phyloP scores from a whole-genome alignment of 2,797 vertebrate species.

The Champsocephalus esox region DNA sequence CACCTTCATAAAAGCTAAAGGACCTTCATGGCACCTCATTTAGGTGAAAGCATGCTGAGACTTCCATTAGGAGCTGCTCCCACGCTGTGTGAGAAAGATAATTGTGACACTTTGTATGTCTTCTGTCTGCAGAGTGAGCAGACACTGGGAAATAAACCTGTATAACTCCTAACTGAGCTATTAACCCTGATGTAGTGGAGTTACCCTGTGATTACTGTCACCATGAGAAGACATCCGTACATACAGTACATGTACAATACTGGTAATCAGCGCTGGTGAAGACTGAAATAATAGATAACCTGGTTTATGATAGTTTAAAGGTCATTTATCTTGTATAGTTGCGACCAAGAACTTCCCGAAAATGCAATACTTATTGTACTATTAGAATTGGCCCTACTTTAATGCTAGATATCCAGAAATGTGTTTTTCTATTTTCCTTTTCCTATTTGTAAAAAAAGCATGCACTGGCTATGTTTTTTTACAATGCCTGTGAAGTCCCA shows the following conservation, averaged over 20 bases:
- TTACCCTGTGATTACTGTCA: neutral
- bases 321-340: neutral
- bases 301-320: neutral
- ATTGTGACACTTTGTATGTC: conserved; percentile 17
- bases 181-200: neutral
- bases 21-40: conserved; percentile 13
- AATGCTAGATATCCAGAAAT: neutral
- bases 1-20: neutral
- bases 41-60: conserved; percentile 5
- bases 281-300: neutral
- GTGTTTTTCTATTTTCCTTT: neutral
- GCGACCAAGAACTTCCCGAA: too few relatives aligned
- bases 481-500: neutral
- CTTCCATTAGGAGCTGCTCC: conserved; percentile 38
- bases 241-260: neutral
- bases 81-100: conserved; percentile 16
- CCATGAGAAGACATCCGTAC: neutral
- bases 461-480: neutral
- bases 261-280: neutral
- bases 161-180: neutral
- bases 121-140: conserved; percentile 14
- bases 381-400: neutral
- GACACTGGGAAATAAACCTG: conserved; percentile 20
- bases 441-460: neutral
- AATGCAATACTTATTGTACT: too few relatives aligned